Percentiles rank a stretch among this genome's conserved stretches.
Conservation (phyloP, 1,140 invertebrate genomes). For the Rhopalosiphum padi region DNA sequence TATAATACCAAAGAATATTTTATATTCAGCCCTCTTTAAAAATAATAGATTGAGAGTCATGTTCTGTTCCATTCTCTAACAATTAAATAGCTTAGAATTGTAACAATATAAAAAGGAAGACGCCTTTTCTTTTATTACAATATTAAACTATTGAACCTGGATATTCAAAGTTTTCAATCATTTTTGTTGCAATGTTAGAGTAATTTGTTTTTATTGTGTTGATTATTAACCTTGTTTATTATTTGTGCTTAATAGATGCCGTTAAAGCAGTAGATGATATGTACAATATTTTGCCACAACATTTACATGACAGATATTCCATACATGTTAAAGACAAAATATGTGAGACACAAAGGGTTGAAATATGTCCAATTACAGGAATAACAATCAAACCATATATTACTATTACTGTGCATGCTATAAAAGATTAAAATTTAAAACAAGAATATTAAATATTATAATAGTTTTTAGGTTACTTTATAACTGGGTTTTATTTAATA, state of each 20-base stretch:
- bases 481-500: no score
- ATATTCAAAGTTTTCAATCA: neutral
- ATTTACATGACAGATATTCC: constrained; percentile 46
- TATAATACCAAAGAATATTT: no score
- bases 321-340: constrained; percentile 35
- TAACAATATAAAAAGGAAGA: neutral
- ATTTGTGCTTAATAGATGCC: constrained; percentile 30
- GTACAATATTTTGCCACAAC: constrained; percentile 49
- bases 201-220: neutral
- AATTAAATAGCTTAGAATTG: neutral
- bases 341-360: neutral
- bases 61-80: neutral
- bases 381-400: neutral
- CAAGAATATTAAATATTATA: neutral
- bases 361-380: constrained; percentile 35
- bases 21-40: no score
- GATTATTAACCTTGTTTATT: neutral
- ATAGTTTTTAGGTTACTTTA: no score
- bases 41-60: no score
- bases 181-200: neutral
- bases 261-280: constrained; percentile 36
- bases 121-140: neutral
- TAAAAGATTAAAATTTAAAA: constrained; percentile 32
- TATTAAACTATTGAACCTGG: neutral
- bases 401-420: constrained; percentile 38